Percentiles rank a stretch among this genome's conserved stretches.
phyloP scores from a whole-genome alignment of 2,888 invertebrate species.

The Sarcophaga variegata region DNA sequence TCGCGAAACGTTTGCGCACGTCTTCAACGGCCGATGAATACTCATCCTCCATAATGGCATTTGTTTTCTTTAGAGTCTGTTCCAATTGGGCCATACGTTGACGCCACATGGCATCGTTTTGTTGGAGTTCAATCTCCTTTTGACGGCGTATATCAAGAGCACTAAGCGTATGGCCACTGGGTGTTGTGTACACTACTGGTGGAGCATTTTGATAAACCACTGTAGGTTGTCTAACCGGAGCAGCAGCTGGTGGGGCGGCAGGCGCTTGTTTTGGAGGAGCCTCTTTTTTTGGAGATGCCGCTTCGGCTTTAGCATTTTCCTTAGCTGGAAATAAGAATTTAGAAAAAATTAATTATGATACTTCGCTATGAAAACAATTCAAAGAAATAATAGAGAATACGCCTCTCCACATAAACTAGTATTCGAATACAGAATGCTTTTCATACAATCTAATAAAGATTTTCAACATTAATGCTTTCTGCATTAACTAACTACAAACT shows the following conservation, averaged over 20 bases:
- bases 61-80: constrained; percentile 83
- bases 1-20: constrained; percentile 80
- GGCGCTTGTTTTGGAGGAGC: constrained; percentile 47
- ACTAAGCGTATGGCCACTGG: constrained; percentile 78
- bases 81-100: constrained; percentile 83
- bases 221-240: constrained; percentile 69
- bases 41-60: constrained; percentile 84
- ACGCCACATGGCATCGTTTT: constrained; percentile 85
- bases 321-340: constrained; percentile 57
- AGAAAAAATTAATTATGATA: background rate
- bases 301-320: constrained; percentile 66
- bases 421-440: too few relatives aligned
- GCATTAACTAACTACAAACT: too few relatives aligned
- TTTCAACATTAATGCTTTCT: too few relatives aligned
- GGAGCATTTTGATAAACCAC: constrained; percentile 74
- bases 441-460: too few relatives aligned
- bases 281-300: constrained; percentile 62
- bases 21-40: constrained; percentile 83
- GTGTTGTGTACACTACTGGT: constrained; percentile 74
- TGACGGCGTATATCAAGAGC: constrained; percentile 82
- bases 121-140: constrained; percentile 84
- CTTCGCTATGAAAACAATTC: too few relatives aligned
- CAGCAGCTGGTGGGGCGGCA: constrained; percentile 57
- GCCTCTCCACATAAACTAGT: too few relatives aligned
- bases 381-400: too few relatives aligned